Evolutionary conservation across 2,797 vertebrate genomes (phyloP).

Genomic region (Hozukius guyotensis): DNA sequence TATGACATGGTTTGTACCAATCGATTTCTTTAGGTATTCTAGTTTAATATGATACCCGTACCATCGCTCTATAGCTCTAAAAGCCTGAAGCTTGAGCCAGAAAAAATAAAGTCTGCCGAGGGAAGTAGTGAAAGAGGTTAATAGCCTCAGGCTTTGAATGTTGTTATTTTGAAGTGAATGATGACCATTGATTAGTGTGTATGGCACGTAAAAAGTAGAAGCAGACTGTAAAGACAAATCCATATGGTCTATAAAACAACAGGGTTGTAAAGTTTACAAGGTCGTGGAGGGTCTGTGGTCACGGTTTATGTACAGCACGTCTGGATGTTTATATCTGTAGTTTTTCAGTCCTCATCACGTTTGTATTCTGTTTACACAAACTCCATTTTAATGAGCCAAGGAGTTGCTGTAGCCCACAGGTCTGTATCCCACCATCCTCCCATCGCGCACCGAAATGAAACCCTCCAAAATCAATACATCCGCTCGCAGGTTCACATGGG

Average conservation of each 20-base stretch:
- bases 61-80: no score
- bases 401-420: not conserved
- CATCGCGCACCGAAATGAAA: conserved; percentile 29
- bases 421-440: not conserved
- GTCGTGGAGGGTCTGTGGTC: not conserved
- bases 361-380: not conserved
- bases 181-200: not conserved
- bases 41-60: no score
- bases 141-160: not conserved
- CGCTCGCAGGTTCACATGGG: conserved; percentile 17
- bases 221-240: conserved; percentile 9
- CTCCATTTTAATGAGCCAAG: not conserved
- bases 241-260: conserved; percentile 12
- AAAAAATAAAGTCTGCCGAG: no score
- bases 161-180: not conserved
- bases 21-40: no score
- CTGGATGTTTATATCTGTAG: not conserved
- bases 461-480: conserved; percentile 59
- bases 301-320: not conserved
- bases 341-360: not conserved
- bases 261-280: conserved; percentile 32
- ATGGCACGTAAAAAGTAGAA: not conserved
- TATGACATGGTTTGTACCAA: no score
- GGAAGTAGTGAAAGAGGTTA: not conserved
- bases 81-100: no score